phyloP scores from a whole-genome alignment of 92 coral and sea anemone genomes.

The Muricea muricata region DNA sequence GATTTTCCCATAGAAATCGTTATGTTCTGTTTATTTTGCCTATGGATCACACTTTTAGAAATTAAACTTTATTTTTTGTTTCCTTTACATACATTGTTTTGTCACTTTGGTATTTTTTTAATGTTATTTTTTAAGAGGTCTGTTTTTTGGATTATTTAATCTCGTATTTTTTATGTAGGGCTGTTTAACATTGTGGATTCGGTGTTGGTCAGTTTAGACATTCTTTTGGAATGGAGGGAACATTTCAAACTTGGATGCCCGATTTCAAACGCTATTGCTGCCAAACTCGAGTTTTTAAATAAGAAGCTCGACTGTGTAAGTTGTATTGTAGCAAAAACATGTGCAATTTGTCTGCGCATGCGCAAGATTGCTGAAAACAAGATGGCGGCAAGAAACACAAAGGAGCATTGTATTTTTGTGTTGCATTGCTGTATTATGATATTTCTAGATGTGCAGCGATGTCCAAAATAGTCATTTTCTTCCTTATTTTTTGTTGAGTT shows the following conservation, averaged over 20 bases:
- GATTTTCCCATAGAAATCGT: neutral
- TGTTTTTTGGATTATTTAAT: no score
- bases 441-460: no score
- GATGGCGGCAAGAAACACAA: no score
- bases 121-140: conserved; percentile 27
- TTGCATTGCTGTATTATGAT: no score
- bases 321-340: no score
- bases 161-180: no score
- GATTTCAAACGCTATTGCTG: conserved; percentile 42
- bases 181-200: conserved; percentile 51
- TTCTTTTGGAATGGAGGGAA: conserved; percentile 54
- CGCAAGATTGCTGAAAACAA: no score
- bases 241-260: conserved; percentile 42
- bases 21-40: neutral
- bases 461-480: no score
- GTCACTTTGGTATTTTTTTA: neutral
- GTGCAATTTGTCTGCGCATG: neutral
- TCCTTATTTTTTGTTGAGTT: no score
- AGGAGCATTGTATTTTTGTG: no score
- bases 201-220: conserved; percentile 33
- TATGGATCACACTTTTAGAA: no score
- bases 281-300: neutral
- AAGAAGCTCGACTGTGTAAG: neutral
- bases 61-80: no score
- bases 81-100: neutral